Percentiles rank a stretch among this genome's conserved stretches.
Conservation (phyloP, 2,888 invertebrate genomes). For the Eudasyphora cyanicolor region DNA sequence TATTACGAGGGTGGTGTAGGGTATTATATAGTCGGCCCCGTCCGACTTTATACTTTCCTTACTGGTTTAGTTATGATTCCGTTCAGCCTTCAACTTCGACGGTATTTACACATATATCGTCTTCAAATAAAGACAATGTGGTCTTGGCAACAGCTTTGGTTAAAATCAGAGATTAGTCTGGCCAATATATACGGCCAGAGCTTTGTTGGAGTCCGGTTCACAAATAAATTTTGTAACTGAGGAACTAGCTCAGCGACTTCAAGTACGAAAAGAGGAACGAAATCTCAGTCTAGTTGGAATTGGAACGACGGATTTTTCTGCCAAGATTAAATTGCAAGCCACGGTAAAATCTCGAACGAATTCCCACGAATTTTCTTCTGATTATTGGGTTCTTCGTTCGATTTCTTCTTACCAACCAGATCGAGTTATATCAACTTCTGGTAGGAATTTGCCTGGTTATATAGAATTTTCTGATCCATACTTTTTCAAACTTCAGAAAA, state of each 20-base stretch:
- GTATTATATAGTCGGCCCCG: too few relatives aligned
- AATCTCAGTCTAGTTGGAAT: conserved; percentile 41
- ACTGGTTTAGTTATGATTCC: not conserved
- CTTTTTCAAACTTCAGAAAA: conserved; percentile 41
- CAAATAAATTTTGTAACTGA: not conserved
- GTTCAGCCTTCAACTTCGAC: not conserved
- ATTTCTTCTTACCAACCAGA: conserved; percentile 21
- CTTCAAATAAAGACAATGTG: not conserved
- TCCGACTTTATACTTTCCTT: too few relatives aligned
- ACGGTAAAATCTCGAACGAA: conserved; percentile 25
- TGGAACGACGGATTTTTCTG: conserved; percentile 36
- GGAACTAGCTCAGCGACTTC: not conserved
- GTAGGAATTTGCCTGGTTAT: conserved; percentile 47
- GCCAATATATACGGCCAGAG: conserved; percentile 14
- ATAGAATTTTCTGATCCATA: conserved; percentile 53
- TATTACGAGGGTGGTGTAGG: too few relatives aligned
- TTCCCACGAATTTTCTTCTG: conserved; percentile 12
- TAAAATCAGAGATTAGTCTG: not conserved
- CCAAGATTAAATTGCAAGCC: conserved; percentile 37
- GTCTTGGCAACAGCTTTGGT: conserved; percentile 22
- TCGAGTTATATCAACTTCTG: not conserved
- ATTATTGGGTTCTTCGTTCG: conserved; percentile 30
- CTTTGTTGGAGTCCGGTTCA: conserved; percentile 32
- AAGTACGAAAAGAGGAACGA: conserved; percentile 34
- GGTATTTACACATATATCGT: not conserved